Evolutionary conservation across 92 coral and sea anemone genomes (phyloP).

Genomic region (Pocillopora meandrina): DNA sequence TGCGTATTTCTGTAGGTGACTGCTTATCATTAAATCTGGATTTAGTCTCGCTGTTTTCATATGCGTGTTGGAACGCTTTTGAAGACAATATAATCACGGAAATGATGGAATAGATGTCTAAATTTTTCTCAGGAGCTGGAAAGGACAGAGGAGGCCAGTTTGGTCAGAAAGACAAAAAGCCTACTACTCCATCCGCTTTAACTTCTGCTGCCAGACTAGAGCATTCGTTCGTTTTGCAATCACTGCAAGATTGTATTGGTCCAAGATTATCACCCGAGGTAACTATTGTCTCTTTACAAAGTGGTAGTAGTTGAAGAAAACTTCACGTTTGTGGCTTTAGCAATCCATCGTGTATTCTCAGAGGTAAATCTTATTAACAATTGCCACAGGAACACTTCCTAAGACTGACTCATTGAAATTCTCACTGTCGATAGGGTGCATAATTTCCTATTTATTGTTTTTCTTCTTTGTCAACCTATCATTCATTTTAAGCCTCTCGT

Average conservation of each 20-base stretch:
- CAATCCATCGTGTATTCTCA: too few relatives aligned
- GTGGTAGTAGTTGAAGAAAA: not conserved
- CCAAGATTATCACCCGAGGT: constrained; percentile 97
- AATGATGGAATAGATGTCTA: not conserved
- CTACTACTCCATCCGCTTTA: constrained; percentile 87
- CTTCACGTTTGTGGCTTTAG: not conserved
- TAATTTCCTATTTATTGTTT: not conserved
- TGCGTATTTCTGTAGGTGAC: too few relatives aligned
- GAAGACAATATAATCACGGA: not conserved
- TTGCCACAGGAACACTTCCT: too few relatives aligned
- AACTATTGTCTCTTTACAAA: not conserved
- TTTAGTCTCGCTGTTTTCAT: too few relatives aligned
- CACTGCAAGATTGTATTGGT: constrained; percentile 88
- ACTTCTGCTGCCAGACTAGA: constrained; percentile 90
- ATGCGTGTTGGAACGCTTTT: too few relatives aligned
- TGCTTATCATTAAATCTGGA: too few relatives aligned
- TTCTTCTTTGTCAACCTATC: not conserved
- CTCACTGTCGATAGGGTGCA: not conserved
- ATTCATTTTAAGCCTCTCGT: not conserved
- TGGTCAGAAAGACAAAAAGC: constrained; percentile 88
- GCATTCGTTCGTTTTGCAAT: constrained; percentile 86
- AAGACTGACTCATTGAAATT: too few relatives aligned
- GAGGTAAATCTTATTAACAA: too few relatives aligned
- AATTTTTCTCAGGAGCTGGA: constrained; percentile 17
- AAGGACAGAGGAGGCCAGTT: constrained; percentile 68